phyloP scores from a whole-genome alignment of 2,113 vertebrate species.

The Notothenia coriiceps region DNA sequence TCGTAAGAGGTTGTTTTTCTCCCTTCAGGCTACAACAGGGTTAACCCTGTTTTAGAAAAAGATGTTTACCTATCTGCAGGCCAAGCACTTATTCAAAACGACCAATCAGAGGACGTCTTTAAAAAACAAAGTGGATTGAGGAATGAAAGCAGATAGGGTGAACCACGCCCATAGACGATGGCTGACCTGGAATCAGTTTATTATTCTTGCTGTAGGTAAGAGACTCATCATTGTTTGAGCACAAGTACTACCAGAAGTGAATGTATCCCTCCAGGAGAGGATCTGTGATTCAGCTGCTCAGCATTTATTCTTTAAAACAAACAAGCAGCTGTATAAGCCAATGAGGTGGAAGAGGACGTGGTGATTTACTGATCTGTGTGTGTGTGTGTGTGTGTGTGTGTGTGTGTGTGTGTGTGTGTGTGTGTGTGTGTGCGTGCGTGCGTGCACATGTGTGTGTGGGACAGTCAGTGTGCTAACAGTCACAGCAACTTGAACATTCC shows the following conservation, averaged over 20 bases:
- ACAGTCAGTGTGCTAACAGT: constrained; percentile 55
- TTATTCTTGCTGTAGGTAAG: constrained; percentile 14
- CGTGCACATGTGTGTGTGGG: background rate
- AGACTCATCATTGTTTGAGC: constrained; percentile 8
- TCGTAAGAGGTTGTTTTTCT: constrained; percentile 9
- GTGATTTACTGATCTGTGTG: constrained; percentile 55
- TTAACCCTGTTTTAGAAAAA: constrained; percentile 36
- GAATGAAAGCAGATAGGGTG: constrained; percentile 50
- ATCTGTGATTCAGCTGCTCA: constrained; percentile 40
- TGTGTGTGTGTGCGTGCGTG: too few species aligned
- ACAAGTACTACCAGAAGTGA: constrained; percentile 23
- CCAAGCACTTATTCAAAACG: constrained; percentile 57
- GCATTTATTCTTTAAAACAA: constrained; percentile 30
- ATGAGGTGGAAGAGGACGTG: constrained; percentile 51
- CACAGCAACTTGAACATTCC: constrained; percentile 76
- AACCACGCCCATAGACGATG: constrained; percentile 30
- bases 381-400: constrained; percentile 40
- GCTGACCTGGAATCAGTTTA: constrained; percentile 43
- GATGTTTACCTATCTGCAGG: constrained; percentile 47
- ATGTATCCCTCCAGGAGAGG: constrained; percentile 13
- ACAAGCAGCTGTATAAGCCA: constrained; percentile 48
- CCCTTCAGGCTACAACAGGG: constrained; percentile 27
- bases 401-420: background rate
- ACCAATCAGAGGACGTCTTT: constrained; percentile 56
- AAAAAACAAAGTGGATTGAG: constrained; percentile 3